phyloP scores from a whole-genome alignment of 2,888 invertebrate species.

The Dicranocentrus wangi region DNA sequence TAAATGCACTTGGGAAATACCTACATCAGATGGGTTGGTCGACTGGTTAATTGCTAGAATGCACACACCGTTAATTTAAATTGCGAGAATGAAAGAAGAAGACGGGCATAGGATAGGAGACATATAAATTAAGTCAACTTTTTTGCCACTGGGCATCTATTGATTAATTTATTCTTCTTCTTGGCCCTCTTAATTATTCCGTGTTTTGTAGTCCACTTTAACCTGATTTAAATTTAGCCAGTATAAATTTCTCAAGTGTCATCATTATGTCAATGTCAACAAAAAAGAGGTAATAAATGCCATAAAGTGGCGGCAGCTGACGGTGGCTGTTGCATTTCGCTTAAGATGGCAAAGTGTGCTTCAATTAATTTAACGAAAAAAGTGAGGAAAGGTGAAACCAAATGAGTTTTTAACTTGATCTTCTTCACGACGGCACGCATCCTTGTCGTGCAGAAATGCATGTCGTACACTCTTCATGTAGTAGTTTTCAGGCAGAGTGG shows the following conservation, averaged over 20 bases:
- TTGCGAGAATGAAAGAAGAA: not conserved
- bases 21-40: slow-evolving; percentile 1
- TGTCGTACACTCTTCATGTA: not conserved
- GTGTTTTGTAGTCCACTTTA: not conserved
- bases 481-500: slow-evolving; percentile 9
- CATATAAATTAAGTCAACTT: no score
- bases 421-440: slow-evolving; percentile 12
- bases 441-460: not conserved
- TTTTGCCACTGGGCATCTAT: no score
- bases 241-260: not conserved
- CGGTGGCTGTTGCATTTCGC: slow-evolving; percentile 12
- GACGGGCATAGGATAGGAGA: not conserved
- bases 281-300: slow-evolving; percentile 35
- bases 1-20: slow-evolving; percentile 38
- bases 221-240: slow-evolving; percentile 5
- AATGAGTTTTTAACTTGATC: slow-evolving; percentile 38
- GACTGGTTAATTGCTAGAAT: not conserved
- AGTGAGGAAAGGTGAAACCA: slow-evolving; percentile 36
- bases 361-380: slow-evolving; percentile 40
- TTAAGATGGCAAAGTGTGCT: slow-evolving; percentile 12
- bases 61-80: not conserved
- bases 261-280: slow-evolving; percentile 45
- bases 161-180: not conserved
- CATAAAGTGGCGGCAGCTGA: not conserved
- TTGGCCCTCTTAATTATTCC: not conserved